These are phyloP conservation scores for Dolichoris vasculosae DNA, from an alignment of 1,140 invertebrate species.

Conservation along the genomic window DNA sequence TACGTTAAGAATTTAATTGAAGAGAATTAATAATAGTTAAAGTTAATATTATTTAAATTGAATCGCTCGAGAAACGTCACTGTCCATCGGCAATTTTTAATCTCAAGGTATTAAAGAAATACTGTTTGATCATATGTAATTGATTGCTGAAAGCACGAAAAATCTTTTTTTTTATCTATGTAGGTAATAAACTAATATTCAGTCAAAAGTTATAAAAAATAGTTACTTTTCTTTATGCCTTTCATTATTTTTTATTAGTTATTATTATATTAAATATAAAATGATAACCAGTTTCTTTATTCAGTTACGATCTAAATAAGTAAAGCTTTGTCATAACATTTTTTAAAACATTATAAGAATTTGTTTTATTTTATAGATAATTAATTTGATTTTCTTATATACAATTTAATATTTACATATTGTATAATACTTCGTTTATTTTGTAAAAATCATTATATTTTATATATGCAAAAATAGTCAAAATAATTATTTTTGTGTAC, in stretches of 20 bases:
- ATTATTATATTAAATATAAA: not conserved
- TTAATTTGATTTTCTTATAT: conserved; percentile 6
- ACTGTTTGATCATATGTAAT: conserved; percentile 19
- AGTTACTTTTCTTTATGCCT: not conserved
- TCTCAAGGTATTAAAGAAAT: conserved; percentile 59
- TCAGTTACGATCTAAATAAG: not conserved
- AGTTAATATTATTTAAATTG: not conserved
- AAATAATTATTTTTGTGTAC: not conserved
- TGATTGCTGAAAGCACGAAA: not conserved
- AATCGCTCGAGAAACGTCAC: conserved; percentile 34
- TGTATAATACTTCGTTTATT: conserved; percentile 13
- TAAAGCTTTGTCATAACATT: not conserved
- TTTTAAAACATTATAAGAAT: not conserved
- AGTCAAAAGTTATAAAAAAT: not conserved
- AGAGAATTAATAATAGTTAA: not conserved
- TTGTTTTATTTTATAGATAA: not conserved
- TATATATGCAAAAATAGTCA: not conserved
- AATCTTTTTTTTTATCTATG: not conserved
- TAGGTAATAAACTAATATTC: not conserved
- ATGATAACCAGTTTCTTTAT: not conserved
- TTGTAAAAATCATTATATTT: not conserved
- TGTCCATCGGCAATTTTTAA: conserved; percentile 57
- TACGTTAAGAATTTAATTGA: not conserved
- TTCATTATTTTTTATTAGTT: not conserved
- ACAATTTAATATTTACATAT: not conserved